Conservation (phyloP, 2,888 invertebrate genomes). For the Nemurella pictetii region DNA sequence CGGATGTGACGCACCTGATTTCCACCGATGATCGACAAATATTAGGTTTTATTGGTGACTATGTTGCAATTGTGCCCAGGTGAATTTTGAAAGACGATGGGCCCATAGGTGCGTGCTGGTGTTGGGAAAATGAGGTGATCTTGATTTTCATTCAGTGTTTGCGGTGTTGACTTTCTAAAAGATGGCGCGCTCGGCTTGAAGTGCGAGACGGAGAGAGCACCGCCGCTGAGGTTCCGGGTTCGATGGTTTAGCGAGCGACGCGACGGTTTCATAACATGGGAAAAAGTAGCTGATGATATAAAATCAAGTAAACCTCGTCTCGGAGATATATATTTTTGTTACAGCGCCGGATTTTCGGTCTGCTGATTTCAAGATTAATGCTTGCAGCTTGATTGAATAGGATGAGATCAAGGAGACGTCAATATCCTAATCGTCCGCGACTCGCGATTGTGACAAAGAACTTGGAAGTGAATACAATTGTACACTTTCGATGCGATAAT, state of each 20-base stretch:
- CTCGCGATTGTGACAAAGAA: neutral
- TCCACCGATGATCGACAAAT: neutral
- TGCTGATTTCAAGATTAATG: constrained; percentile 2
- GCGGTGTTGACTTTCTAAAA: neutral
- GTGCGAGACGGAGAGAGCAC: neutral
- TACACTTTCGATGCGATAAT: no score
- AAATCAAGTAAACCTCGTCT: neutral
- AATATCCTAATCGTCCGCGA: neutral
- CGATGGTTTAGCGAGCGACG: neutral
- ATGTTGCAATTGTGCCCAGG: neutral
- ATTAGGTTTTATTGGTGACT: neutral
- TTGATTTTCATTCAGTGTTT: neutral
- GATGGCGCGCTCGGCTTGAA: neutral
- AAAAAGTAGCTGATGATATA: neutral
- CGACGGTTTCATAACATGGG: neutral
- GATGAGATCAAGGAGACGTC: neutral
- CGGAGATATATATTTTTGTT: neutral
- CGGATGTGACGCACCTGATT: neutral
- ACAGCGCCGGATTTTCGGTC: constrained; percentile 3
- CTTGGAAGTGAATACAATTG: neutral
- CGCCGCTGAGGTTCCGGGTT: neutral
- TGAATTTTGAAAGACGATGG: neutral
- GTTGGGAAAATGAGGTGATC: neutral
- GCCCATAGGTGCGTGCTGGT: no score
- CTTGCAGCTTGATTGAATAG: neutral